Conservation (phyloP, 2,113 vertebrate genomes). For the Rafetus swinhoei region DNA sequence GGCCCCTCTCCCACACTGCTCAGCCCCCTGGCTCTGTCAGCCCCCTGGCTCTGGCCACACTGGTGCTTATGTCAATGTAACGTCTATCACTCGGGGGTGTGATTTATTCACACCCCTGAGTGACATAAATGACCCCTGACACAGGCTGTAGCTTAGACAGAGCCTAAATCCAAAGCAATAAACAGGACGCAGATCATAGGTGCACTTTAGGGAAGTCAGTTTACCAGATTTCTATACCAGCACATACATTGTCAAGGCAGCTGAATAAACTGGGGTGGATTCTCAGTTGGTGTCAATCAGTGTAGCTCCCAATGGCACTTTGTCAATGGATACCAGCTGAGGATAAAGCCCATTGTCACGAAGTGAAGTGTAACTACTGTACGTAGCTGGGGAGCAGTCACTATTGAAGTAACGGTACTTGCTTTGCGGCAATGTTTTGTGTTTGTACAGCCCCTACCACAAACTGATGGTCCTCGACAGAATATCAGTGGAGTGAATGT, state of each 20-base stretch:
- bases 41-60: too few species aligned
- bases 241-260: not conserved
- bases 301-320: not conserved
- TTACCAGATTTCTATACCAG: not conserved
- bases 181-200: rapidly evolving
- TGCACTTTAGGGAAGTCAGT: rapidly evolving
- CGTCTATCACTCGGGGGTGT: too few species aligned
- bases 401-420: not conserved
- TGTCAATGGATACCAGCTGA: not conserved
- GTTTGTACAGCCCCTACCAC: not conserved
- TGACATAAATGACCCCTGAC: too few species aligned
- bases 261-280: not conserved
- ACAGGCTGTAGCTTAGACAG: too few species aligned
- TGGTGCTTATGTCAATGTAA: too few species aligned
- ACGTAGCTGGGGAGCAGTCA: not conserved
- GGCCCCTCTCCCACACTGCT: too few species aligned
- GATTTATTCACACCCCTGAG: too few species aligned
- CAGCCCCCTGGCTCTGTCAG: too few species aligned
- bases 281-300: not conserved
- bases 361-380: rapidly evolving
- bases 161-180: not conserved
- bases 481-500: not conserved
- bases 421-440: not conserved
- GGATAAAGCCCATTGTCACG: not conserved
- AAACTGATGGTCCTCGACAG: not conserved